Conservation (phyloP, 2,113 vertebrate genomes). For the Sus scrofa region DNA sequence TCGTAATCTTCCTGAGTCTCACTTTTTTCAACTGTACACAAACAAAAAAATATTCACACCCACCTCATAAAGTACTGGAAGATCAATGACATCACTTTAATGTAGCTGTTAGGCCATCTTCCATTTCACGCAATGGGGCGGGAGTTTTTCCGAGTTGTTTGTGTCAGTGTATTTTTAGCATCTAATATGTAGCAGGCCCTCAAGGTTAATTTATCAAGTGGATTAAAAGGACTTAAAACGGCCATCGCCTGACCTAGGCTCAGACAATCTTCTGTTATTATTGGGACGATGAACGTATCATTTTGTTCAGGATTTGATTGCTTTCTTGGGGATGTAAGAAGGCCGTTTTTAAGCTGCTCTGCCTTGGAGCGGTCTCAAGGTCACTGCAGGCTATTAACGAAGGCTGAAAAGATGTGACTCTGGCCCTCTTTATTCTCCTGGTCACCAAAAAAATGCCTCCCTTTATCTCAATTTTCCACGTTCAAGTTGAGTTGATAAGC, state of each 20-base stretch:
- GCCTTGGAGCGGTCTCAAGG: background rate
- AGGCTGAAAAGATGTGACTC: background rate
- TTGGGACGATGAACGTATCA: background rate
- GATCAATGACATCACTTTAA: background rate
- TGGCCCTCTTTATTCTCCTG: background rate
- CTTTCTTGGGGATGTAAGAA: background rate
- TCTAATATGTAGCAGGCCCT: background rate
- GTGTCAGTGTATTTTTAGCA: background rate
- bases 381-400: background rate
- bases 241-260: background rate
- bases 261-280: background rate
- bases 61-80: background rate
- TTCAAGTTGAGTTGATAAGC: background rate
- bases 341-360: background rate
- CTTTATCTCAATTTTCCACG: background rate
- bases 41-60: background rate
- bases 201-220: conserved; percentile 11
- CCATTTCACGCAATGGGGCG: background rate
- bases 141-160: background rate
- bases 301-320: conserved; percentile 19
- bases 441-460: background rate
- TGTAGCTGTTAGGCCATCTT: background rate
- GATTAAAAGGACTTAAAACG: conserved; percentile 14
- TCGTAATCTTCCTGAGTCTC: background rate
- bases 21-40: background rate